A percentile compares a stretch with the other conserved stretches of the same genome.
Evolutionary conservation across 2,797 vertebrate genomes (phyloP).

Genomic region (Enteromius treurensis): DNA sequence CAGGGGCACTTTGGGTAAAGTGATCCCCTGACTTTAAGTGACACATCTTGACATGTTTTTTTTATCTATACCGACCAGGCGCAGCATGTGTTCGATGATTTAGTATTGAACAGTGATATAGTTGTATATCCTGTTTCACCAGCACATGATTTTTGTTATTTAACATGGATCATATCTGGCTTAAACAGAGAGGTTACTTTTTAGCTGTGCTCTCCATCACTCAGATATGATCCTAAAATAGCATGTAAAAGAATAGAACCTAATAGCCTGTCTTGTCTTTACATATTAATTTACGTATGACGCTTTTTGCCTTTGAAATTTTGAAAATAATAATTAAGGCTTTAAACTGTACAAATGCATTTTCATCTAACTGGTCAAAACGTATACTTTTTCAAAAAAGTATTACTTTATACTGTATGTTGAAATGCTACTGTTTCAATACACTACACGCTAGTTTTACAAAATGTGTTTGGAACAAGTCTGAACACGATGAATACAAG

Average conservation of each 20-base stretch:
- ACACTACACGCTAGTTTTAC: neutral
- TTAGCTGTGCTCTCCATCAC: neutral
- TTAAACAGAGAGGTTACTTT: neutral
- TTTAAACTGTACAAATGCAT: too few relatives aligned
- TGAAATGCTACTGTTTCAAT: too few relatives aligned
- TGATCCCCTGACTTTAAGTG: neutral
- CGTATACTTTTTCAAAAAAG: too few relatives aligned
- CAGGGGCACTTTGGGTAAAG: constrained; percentile 39
- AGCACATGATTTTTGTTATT: constrained; percentile 9
- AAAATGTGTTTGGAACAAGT: neutral
- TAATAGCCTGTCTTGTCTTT: neutral
- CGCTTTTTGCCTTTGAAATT: too few relatives aligned
- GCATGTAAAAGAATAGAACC: neutral
- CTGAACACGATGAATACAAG: neutral
- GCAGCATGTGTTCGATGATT: neutral
- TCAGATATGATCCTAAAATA: neutral
- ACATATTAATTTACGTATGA: neutral
- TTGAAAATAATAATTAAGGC: too few relatives aligned
- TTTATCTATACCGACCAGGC: neutral
- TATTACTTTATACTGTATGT: neutral
- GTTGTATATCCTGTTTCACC: neutral
- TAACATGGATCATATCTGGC: constrained; percentile 6
- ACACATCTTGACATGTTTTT: neutral
- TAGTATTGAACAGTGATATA: neutral
- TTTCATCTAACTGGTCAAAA: too few relatives aligned